Evolutionary conservation across 2,888 invertebrate species (phyloP).

Genomic region (Drosophila prostipennis): DNA sequence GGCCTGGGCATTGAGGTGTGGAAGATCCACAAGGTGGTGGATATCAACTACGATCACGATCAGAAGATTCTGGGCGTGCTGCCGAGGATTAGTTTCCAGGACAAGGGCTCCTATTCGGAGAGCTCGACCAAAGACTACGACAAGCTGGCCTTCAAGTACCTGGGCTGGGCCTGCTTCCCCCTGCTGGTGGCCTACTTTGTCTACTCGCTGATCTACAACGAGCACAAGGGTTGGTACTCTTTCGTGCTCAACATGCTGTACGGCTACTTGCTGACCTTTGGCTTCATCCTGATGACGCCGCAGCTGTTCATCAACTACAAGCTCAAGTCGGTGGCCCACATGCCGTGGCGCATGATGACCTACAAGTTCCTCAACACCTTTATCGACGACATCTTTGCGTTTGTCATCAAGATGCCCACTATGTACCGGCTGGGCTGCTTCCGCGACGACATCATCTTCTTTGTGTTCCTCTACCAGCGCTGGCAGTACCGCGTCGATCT

Average conservation of each 20-base stretch:
- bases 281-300: conserved; percentile 99
- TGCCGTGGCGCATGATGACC: conserved; percentile 99
- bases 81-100: conserved; percentile 92
- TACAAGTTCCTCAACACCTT: conserved; percentile 99
- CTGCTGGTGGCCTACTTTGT: conserved; percentile 96
- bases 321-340: conserved; percentile 98
- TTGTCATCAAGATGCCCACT: conserved; percentile 99
- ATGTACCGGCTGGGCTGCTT: conserved; percentile 99
- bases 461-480: conserved; percentile 99
- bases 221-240: conserved; percentile 99
- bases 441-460: conserved; percentile 99
- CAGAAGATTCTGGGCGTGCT: conserved; percentile 90
- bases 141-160: conserved; percentile 96
- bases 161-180: conserved; percentile 98
- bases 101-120: conserved; percentile 98
- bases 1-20: conserved; percentile 98
- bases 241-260: conserved; percentile 98
- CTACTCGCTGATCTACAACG: conserved; percentile 97
- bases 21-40: conserved; percentile 99
- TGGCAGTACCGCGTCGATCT: conserved; percentile 99
- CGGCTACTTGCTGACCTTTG: conserved; percentile 98
- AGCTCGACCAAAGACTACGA: conserved; percentile 98
- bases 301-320: conserved; percentile 99
- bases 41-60: conserved; percentile 91
- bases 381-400: conserved; percentile 99